Percentiles rank a stretch among this genome's conserved stretches.
Conservation (phyloP, 1,140 invertebrate genomes). For the Yoshiicerus persimilis region DNA sequence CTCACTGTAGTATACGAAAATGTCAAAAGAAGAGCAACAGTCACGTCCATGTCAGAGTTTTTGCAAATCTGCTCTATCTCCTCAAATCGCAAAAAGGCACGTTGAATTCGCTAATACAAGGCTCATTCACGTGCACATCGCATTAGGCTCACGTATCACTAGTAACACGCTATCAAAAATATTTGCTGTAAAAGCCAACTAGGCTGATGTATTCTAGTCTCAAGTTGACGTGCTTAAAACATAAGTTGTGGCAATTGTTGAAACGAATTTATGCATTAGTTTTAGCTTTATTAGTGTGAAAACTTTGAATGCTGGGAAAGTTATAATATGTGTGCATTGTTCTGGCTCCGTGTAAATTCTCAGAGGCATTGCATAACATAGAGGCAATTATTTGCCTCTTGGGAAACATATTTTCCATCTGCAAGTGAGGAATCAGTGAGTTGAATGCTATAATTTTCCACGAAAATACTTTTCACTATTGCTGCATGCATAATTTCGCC, state of each 20-base stretch:
- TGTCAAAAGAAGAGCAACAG: background rate
- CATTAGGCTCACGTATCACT: background rate
- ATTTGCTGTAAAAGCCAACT: too few relatives aligned
- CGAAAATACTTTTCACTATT: background rate
- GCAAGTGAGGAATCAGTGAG: background rate
- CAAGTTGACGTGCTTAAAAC: too few relatives aligned
- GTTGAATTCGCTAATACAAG: background rate
- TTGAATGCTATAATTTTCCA: background rate
- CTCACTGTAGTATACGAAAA: background rate
- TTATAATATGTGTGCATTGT: background rate
- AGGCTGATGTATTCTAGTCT: too few relatives aligned
- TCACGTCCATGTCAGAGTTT: background rate
- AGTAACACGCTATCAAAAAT: too few relatives aligned
- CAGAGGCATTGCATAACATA: background rate
- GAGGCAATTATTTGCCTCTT: background rate
- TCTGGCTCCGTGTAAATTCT: background rate
- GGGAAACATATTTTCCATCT: background rate
- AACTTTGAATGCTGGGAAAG: background rate
- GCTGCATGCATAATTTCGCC: too few relatives aligned
- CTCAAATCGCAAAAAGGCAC: background rate
- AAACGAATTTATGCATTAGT: too few relatives aligned
- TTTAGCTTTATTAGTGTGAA: background rate
- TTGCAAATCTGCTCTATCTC: background rate
- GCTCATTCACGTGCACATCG: background rate
- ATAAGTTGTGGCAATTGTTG: too few relatives aligned